A percentile compares a stretch with the other conserved stretches of the same genome.
phyloP scores from a whole-genome alignment of 2,797 vertebrate species.

The Petrocephalus schoutedeni region DNA sequence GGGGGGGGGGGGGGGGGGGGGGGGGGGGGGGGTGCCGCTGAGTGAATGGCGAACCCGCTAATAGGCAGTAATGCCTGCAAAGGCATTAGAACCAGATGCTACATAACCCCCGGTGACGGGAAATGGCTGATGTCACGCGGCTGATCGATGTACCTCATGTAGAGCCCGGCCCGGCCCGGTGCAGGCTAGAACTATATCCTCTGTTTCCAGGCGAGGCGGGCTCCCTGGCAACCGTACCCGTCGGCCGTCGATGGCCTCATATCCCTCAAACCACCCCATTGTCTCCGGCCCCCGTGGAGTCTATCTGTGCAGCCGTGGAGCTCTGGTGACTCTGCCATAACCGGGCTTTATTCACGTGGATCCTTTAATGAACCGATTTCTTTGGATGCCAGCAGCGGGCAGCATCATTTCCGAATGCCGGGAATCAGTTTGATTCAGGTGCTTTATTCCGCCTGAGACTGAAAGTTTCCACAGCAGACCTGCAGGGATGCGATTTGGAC shows the following conservation, averaged over 20 bases:
- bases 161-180: constrained; percentile 42
- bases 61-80: constrained; percentile 62
- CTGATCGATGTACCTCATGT: constrained; percentile 60
- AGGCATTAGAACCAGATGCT: constrained; percentile 55
- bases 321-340: constrained; percentile 30
- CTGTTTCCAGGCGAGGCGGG: not conserved
- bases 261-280: not conserved
- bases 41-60: constrained; percentile 49
- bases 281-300: not conserved
- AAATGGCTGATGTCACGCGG: constrained; percentile 61
- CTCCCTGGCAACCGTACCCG: not conserved
- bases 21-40: constrained; percentile 30
- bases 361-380: constrained; percentile 64
- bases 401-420: constrained; percentile 58
- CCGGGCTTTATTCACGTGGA: constrained; percentile 55
- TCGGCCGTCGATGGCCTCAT: not conserved
- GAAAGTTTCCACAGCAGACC: constrained; percentile 39
- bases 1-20: constrained; percentile 15
- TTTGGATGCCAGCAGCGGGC: constrained; percentile 60
- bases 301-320: not conserved
- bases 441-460: constrained; percentile 40
- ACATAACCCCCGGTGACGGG: constrained; percentile 57
- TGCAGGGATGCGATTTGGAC: not conserved
- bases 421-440: constrained; percentile 57
- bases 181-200: constrained; percentile 47